phyloP scores from a whole-genome alignment of 1,140 invertebrate genomes.

The Ceratina calcarata region DNA sequence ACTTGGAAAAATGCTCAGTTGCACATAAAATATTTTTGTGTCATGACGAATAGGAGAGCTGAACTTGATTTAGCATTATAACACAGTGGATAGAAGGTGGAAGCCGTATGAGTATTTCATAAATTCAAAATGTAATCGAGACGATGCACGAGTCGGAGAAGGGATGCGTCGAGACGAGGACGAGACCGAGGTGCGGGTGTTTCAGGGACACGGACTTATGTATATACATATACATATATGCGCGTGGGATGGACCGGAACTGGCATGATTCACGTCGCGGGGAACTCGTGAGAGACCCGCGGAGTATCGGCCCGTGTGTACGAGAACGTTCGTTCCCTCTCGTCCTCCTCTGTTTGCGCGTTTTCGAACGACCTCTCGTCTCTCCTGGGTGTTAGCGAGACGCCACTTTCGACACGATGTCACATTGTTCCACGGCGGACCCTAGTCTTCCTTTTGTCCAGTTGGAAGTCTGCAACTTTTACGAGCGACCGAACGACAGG shows the following conservation, averaged over 20 bases:
- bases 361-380: neutral
- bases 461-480: slow-evolving; percentile 5
- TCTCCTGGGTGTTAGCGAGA: neutral
- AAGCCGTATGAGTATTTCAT: slow-evolving; percentile 34
- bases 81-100: no score
- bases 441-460: neutral
- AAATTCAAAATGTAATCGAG: slow-evolving; percentile 58
- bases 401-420: slow-evolving; percentile 22
- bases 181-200: slow-evolving; percentile 62
- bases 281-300: slow-evolving; percentile 70
- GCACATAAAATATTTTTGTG: no score
- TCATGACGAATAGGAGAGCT: no score
- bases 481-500: neutral
- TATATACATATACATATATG: neutral
- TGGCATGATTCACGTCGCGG: slow-evolving; percentile 76
- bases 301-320: slow-evolving; percentile 59
- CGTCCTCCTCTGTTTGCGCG: neutral
- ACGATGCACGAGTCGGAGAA: slow-evolving; percentile 29
- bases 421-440: slow-evolving; percentile 8
- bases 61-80: no score
- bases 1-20: no score
- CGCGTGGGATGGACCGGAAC: slow-evolving; percentile 79
- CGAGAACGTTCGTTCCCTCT: slow-evolving; percentile 9
- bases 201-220: slow-evolving; percentile 62
- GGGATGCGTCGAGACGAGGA: slow-evolving; percentile 56